These are phyloP conservation scores for Dilophus febrilis DNA, from an alignment of 2,888 invertebrate genomes.

Conservation along the genomic window DNA sequence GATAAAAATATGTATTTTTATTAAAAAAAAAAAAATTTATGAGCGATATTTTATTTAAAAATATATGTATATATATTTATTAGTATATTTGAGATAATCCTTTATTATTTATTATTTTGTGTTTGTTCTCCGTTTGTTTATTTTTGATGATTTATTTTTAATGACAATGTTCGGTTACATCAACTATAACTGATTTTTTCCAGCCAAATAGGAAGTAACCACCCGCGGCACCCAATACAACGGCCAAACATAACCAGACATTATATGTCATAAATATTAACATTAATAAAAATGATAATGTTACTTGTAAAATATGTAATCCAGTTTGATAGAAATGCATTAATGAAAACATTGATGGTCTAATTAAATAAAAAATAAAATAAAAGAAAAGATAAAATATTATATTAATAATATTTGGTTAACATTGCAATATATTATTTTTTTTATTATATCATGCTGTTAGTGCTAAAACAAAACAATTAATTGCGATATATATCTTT, in stretches of 20 bases:
- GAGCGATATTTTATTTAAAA: too few relatives aligned
- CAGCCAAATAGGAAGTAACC: constrained; percentile 93
- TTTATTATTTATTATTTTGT: neutral
- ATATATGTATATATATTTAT: neutral
- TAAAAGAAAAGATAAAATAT: neutral
- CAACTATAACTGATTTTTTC: constrained; percentile 85
- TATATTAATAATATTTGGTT: neutral
- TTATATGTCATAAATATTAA: constrained; percentile 96
- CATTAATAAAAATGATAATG: constrained; percentile 87
- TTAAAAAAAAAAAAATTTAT: too few relatives aligned
- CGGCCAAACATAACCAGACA: constrained; percentile 79
- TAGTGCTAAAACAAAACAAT: too few relatives aligned
- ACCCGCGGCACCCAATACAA: constrained; percentile 72
- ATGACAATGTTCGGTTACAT: constrained; percentile 92
- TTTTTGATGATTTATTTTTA: constrained; percentile 27
- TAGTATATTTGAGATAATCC: neutral
- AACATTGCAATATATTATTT: neutral
- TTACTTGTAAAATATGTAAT: constrained; percentile 77
- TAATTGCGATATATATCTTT: too few relatives aligned
- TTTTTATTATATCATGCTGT: neutral
- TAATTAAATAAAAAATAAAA: constrained; percentile 25
- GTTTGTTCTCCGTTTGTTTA: too few relatives aligned
- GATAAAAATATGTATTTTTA: too few relatives aligned
- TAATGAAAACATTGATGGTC: constrained; percentile 66
- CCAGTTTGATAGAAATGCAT: constrained; percentile 75